Evolutionary conservation across 2,113 vertebrate genomes (phyloP), one percentile per base, ranked within the genome.

Genomic region (Labrus mixtus): DNA sequence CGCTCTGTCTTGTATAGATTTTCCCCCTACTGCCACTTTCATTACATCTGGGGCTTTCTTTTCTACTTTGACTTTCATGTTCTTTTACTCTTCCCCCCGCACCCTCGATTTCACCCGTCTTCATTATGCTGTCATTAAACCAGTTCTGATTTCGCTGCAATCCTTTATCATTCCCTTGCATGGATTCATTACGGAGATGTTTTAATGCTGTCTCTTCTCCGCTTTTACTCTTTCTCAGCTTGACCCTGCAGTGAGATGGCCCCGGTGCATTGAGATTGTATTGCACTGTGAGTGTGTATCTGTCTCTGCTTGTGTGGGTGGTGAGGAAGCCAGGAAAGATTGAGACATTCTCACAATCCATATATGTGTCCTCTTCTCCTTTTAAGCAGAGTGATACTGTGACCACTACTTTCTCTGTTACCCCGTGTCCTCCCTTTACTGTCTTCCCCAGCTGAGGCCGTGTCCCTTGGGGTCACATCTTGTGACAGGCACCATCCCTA

Each of bases 21-120:
- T 86, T 84, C 17, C 48, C 81, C 82, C 76, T n/a, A 19, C 79
- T 66, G 66, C 85, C 83, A 77, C 86, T 79, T 87, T 90, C 76
- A 74, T 85, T 91, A 73, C 67, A 87, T 77, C 78, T 85, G 82
- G 55, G 12, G 57, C 86, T 84, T 81, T 84, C 73, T 78, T 81
- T 53, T 82, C 81, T 78, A 82, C 88, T 83, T 88, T 87, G 89
- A 85, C 88, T 89, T 87, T 91, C 87, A 91, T 86, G 83, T 89
- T 89, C 69, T 72, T 59, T 15, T 68, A 79, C 58, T 82, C 81
- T 67, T 78, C 51, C 60, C 60, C 63, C 23, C 22, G 2, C 73
- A 76, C 74, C 71, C 76, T 77, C 68, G 68, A 61, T 90, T 88
- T 85, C 76, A 90, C 64, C 68, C 85, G 43, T 92, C 87, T 89